Base-by-base conservation (phyloP, 2,113 vertebrate genomes). In the Ageneiosus marmoratus region DNA sequence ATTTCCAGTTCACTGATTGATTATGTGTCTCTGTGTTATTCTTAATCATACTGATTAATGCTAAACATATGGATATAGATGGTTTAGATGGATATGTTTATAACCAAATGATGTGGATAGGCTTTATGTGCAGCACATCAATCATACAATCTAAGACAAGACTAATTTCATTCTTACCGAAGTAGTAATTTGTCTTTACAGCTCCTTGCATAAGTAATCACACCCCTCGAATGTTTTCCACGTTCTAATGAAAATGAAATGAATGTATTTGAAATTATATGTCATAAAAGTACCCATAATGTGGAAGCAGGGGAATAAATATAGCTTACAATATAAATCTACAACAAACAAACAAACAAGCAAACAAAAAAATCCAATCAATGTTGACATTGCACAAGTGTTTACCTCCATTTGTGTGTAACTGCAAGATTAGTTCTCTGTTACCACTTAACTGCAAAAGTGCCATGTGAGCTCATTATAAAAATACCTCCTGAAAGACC, bases 181-280 rank as follows among this genome's bases (percentile, higher is more conserved):
- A 53, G 69, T 81, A 82, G n/a, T 81, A 56, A 81, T 81, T 58
- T 73, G 73, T 84, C 76, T 86, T 50, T 41, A 29, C 46, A 8
- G n/a, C 4, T n/a, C n/a, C 6, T 50, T 50, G n/a, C 16, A 50
- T 48, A 74, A 73, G 15, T 44, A 72, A 46, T n/a, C 24, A 46
- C 24, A 15, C 41, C 69, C 24, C 24, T 48, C 27, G 24, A 46
- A 46, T 27, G n/a, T 46, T 72, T 10, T 46, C 1, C 5, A 13
- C 24, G 41, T 69, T 69, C 9, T 11, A 69, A 2, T 41, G 12
- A 72, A 72, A 72, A 48, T 27, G 2, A 27, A 72, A 46, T 3
- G 1, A 8, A 44, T 2, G 4, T 41, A 15, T 1, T 72, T 73
- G 8, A 3, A 27, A 73, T 27, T 51, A 29, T 73, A 73, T 50